These are phyloP conservation scores for Polypterus bichir DNA, from an alignment of 2,113 vertebrate genomes.

Conservation along the genomic window DNA sequence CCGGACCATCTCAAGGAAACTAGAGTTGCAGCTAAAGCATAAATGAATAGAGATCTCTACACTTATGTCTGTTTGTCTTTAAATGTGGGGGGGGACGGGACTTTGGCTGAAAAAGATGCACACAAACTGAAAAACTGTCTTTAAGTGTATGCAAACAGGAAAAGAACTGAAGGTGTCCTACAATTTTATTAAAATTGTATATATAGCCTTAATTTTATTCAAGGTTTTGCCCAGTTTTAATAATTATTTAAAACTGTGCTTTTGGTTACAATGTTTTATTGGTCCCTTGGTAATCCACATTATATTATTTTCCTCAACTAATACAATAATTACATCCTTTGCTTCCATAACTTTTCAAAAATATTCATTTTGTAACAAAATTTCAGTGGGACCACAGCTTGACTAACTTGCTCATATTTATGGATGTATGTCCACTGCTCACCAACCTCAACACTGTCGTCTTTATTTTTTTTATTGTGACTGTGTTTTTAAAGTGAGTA, in stretches of 20 bases:
- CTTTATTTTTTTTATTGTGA: too few relatives aligned
- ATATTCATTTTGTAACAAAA: background rate
- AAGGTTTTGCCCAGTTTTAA: conserved; percentile 43
- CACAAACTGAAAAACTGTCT: too few relatives aligned
- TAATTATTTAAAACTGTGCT: conserved; percentile 20
- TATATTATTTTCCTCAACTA: background rate
- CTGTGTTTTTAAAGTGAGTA: too few relatives aligned
- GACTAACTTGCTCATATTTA: background rate
- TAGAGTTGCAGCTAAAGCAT: conserved; percentile 40
- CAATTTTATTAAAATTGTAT: conserved; percentile 56
- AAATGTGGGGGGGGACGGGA: too few relatives aligned
- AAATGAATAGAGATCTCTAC: background rate
- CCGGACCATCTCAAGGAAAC: conserved; percentile 86
- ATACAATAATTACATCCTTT: background rate
- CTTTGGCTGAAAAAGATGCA: too few relatives aligned
- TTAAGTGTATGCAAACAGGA: too few relatives aligned
- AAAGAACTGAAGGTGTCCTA: conserved; percentile 38
- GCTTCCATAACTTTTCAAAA: too few relatives aligned
- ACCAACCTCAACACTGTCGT: too few relatives aligned
- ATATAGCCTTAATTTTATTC: conserved; percentile 77
- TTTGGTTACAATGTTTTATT: background rate
- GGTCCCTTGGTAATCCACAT: background rate
- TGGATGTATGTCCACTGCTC: background rate
- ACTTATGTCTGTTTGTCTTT: background rate
- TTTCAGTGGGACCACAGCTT: background rate